These are phyloP conservation scores for Epizoanthus scotinus DNA, from an alignment of 92 coral and sea anemone species.

Conservation along the genomic window DNA sequence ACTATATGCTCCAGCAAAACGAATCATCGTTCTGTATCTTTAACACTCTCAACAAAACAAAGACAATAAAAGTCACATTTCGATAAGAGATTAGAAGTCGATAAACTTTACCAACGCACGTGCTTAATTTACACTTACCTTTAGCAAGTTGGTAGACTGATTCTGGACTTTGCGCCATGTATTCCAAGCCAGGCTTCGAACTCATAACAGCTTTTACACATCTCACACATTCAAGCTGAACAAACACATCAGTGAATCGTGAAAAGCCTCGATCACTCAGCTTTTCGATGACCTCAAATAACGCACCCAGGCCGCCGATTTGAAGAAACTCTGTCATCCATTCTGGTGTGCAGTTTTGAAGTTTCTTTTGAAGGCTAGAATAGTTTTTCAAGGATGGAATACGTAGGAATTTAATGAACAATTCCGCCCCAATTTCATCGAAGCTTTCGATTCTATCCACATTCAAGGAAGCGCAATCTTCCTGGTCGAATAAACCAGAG, in stretches of 20 bases:
- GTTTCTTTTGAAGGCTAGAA: constrained; percentile 61
- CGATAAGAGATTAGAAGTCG: neutral
- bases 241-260: constrained; percentile 75
- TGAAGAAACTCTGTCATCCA: constrained; percentile 88
- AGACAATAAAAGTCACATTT: too few relatives aligned
- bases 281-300: constrained; percentile 85
- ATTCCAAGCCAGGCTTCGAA: constrained; percentile 75
- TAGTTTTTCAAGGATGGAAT: constrained; percentile 81
- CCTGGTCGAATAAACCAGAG: constrained; percentile 41
- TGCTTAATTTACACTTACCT: constrained; percentile 54
- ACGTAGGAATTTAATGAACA: constrained; percentile 72
- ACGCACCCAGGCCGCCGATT: constrained; percentile 73
- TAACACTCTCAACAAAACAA: too few relatives aligned
- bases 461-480: constrained; percentile 42
- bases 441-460: constrained; percentile 51
- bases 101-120: constrained; percentile 13
- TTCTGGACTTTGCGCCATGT: constrained; percentile 71
- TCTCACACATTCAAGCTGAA: constrained; percentile 84
- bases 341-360: constrained; percentile 64
- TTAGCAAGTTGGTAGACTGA: constrained; percentile 74
- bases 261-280: constrained; percentile 72
- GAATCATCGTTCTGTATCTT: too few relatives aligned
- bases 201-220: constrained; percentile 95
- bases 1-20: too few relatives aligned
- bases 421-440: constrained; percentile 71